A percentile compares a stretch with the other conserved stretches of the same genome.
Evolutionary conservation across 2,888 invertebrate species (phyloP).

Genomic region (Perizoma affinitatum): DNA sequence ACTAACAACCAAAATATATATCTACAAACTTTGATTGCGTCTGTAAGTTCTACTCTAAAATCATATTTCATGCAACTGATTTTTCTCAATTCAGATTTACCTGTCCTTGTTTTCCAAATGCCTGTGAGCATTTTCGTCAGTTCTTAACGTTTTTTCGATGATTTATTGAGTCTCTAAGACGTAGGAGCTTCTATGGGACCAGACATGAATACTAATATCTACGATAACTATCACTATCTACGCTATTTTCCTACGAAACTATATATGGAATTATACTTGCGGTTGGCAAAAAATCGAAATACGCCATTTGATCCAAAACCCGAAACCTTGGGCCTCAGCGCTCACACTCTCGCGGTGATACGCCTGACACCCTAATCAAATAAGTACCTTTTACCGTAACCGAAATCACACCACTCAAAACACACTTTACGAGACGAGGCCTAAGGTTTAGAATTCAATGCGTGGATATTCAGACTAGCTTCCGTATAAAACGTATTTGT

Average conservation of each 20-base stretch:
- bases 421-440: constrained; percentile 42
- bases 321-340: constrained; percentile 74
- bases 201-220: constrained; percentile 73
- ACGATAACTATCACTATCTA: constrained; percentile 21
- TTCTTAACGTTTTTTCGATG: constrained; percentile 70
- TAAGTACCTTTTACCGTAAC: constrained; percentile 82
- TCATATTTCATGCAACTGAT: too few relatives aligned
- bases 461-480: constrained; percentile 67
- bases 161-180: constrained; percentile 73
- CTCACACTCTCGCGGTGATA: constrained; percentile 82
- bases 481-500: constrained; percentile 84
- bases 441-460: constrained; percentile 56
- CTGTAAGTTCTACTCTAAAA: constrained; percentile 2
- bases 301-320: constrained; percentile 82
- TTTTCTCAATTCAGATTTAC: constrained; percentile 5
- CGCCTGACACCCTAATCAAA: constrained; percentile 84
- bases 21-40: constrained; percentile 23
- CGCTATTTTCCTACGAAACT: constrained; percentile 20
- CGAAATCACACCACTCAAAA: constrained; percentile 40
- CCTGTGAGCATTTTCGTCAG: constrained; percentile 58
- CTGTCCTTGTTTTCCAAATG: constrained; percentile 39
- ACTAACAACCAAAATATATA: constrained; percentile 51
- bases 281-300: constrained; percentile 72
- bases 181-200: constrained; percentile 67
- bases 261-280: constrained; percentile 26